These are phyloP conservation scores for Entomobrya proxima DNA, from an alignment of 2,888 invertebrate genomes.

Conservation along the genomic window DNA sequence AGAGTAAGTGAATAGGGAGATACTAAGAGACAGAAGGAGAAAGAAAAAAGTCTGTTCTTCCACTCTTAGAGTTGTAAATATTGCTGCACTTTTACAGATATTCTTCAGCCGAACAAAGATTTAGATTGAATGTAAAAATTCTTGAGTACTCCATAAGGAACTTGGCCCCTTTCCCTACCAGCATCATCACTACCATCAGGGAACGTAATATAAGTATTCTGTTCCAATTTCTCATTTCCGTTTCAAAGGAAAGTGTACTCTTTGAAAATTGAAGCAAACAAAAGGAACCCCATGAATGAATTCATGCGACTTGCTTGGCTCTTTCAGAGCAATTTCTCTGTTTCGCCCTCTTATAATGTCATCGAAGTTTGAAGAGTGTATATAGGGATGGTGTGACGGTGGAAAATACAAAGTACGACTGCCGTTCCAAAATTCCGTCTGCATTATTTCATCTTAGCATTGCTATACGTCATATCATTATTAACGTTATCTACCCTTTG, in stretches of 20 bases:
- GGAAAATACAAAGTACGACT: background rate
- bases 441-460: conserved; percentile 18
- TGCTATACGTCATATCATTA: conserved; percentile 18
- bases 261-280: conserved; percentile 62
- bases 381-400: background rate
- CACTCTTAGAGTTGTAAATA: background rate
- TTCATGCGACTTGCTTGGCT: conserved; percentile 41
- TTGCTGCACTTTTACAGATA: background rate
- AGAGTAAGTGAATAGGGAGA: background rate
- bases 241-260: conserved; percentile 62
- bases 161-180: background rate
- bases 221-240: conserved; percentile 65
- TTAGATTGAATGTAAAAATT: conserved; percentile 10
- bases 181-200: background rate
- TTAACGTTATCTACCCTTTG: conserved; percentile 9
- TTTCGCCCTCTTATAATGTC: conserved; percentile 8
- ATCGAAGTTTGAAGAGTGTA: background rate
- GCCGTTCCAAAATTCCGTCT: background rate
- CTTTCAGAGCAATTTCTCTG: background rate
- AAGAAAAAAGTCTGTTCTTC: background rate
- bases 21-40: background rate
- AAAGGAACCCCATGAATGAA: conserved; percentile 53
- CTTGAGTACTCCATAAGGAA: background rate
- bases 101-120: background rate
- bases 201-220: conserved; percentile 19